phyloP scores from a whole-genome alignment of 2,888 invertebrate species.

The Enchytraeus crypticus region DNA sequence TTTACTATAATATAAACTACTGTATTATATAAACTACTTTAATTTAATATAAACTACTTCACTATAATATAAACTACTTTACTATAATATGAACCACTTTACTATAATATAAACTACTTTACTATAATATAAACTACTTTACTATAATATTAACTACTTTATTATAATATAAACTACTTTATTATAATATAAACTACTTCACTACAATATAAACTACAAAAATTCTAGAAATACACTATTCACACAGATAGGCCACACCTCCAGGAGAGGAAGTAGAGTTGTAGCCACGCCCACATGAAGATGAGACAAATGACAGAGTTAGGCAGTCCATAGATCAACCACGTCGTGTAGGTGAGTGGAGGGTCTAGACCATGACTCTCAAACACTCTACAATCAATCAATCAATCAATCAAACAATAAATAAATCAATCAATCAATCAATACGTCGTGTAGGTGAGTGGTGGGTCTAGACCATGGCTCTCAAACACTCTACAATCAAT shows the following conservation, averaged over 20 bases:
- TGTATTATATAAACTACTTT: neutral
- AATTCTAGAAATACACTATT: too few relatives aligned
- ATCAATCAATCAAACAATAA: too few relatives aligned
- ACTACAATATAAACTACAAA: too few relatives aligned
- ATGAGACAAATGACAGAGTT: constrained; percentile 35
- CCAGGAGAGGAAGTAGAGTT: constrained; percentile 12
- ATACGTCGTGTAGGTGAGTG: too few relatives aligned
- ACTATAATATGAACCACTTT: neutral
- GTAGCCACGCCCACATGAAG: constrained; percentile 32
- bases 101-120: neutral
- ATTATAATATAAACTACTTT: too few relatives aligned
- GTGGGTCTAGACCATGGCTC: too few relatives aligned
- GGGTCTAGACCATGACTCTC: constrained; percentile 27
- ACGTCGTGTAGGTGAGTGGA: constrained; percentile 37
- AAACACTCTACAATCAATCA: constrained; percentile 1
- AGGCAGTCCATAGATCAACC: constrained; percentile 37
- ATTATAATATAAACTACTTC: too few relatives aligned
- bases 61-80: neutral
- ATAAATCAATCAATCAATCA: too few relatives aligned
- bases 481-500: too few relatives aligned
- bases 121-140: neutral
- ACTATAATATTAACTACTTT: too few relatives aligned
- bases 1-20: too few relatives aligned
- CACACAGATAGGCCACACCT: too few relatives aligned
- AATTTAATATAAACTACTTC: neutral